Percentiles rank a stretch among this genome's conserved stretches.
These are phyloP conservation scores for Crocuta crocuta DNA, from an alignment of 2,113 vertebrate species.

Conservation along the genomic window DNA sequence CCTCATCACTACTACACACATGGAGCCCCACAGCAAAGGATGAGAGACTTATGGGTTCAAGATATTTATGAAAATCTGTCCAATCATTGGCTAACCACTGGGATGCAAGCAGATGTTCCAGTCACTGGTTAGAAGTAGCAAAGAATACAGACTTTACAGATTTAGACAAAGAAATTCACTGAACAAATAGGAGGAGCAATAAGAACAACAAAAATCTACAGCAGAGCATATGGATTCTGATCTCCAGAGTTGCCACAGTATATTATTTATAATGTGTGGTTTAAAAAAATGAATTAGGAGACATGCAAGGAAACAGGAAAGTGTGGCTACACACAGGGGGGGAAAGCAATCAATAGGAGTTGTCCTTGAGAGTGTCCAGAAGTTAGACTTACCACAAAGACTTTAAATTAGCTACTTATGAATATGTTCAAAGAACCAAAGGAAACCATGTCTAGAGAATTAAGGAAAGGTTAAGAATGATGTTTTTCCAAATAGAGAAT, in stretches of 20 bases:
- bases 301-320: background rate
- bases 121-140: background rate
- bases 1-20: background rate
- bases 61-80: background rate
- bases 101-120: background rate
- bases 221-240: background rate
- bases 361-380: background rate
- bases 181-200: background rate
- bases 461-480: background rate
- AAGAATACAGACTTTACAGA: background rate
- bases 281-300: background rate
- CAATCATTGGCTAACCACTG: background rate
- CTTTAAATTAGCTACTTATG: background rate
- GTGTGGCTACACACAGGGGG: background rate
- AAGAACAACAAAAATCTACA: background rate
- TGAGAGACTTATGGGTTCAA: background rate
- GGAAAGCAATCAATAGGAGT: background rate
- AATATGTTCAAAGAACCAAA: background rate
- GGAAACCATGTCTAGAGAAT: background rate
- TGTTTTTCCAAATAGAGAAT: background rate
- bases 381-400: background rate
- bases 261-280: background rate
- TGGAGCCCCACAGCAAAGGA: background rate
- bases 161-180: background rate
- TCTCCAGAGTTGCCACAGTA: background rate